Evolutionary conservation across 2,888 invertebrate species (phyloP).

Genomic region (Cryptocephalus moraei): DNA sequence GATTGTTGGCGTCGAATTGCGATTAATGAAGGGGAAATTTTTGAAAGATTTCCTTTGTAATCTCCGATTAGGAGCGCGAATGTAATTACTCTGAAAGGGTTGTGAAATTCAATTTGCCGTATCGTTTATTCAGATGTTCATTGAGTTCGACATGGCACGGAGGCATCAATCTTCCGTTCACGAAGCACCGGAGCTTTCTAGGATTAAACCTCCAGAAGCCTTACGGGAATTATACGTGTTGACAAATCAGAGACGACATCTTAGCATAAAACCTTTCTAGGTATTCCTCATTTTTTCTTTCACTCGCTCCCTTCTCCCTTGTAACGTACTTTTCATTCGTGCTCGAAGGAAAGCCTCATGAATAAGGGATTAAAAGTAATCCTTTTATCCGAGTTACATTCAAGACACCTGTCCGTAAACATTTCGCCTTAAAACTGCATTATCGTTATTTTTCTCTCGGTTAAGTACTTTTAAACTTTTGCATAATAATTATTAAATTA

Average conservation of each 20-base stretch:
- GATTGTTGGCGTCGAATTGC: too few relatives aligned
- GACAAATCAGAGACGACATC: conserved; percentile 10
- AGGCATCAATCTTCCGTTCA: too few relatives aligned
- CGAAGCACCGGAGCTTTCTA: too few relatives aligned
- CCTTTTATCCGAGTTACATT: conserved; percentile 7
- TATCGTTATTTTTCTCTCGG: conserved; percentile 6
- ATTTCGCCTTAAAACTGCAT: conserved; percentile 7
- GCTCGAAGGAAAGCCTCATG: conserved; percentile 1
- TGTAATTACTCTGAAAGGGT: too few relatives aligned
- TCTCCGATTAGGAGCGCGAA: too few relatives aligned
- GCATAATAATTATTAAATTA: conserved; percentile 4
- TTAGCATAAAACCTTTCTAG: conserved; percentile 8
- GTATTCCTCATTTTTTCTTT: conserved; percentile 1
- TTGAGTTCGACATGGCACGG: too few relatives aligned
- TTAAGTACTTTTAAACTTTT: conserved; percentile 3
- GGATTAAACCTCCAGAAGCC: too few relatives aligned
- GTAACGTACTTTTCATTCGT: too few relatives aligned
- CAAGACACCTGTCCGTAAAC: conserved; percentile 10
- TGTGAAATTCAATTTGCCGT: too few relatives aligned
- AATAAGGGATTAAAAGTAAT: conserved; percentile 10
- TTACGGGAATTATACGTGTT: conserved; percentile 7
- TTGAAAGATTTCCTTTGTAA: too few relatives aligned
- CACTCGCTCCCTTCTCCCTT: background rate
- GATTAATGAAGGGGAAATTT: too few relatives aligned
- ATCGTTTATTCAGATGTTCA: too few relatives aligned